Conservation (phyloP, 2,113 vertebrate species). For the Atherinomorus stipes region DNA sequence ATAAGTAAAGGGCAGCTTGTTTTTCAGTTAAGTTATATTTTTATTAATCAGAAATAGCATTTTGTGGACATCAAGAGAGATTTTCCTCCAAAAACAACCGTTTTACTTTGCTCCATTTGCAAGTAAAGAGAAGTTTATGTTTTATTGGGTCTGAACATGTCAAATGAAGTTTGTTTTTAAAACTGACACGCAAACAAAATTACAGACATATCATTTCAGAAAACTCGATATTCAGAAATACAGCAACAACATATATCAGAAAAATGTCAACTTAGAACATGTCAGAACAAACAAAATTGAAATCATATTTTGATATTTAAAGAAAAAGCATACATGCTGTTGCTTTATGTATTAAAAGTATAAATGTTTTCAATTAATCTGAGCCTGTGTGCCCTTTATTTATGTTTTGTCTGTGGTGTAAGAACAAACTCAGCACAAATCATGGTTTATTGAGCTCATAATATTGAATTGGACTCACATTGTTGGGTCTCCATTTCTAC, state of each 20-base stretch:
- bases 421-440: neutral
- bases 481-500: no score
- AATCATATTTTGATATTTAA: no score
- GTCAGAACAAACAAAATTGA: neutral
- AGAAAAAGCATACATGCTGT: neutral
- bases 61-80: no score
- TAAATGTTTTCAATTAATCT: constrained; percentile 1
- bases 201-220: no score
- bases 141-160: neutral
- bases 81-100: no score
- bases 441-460: neutral
- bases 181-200: no score
- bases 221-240: neutral
- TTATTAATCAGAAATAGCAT: no score
- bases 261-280: neutral
- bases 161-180: no score
- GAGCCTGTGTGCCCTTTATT: neutral
- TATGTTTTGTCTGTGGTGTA: neutral
- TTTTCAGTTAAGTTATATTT: no score
- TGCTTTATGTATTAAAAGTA: constrained; percentile 36
- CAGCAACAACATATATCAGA: neutral
- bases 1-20: no score
- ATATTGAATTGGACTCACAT: neutral
- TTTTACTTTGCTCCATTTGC: neutral
- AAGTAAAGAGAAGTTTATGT: no score